Evolutionary conservation across 1,140 invertebrate species (phyloP).

Genomic region (Drosophila oshimai): DNA sequence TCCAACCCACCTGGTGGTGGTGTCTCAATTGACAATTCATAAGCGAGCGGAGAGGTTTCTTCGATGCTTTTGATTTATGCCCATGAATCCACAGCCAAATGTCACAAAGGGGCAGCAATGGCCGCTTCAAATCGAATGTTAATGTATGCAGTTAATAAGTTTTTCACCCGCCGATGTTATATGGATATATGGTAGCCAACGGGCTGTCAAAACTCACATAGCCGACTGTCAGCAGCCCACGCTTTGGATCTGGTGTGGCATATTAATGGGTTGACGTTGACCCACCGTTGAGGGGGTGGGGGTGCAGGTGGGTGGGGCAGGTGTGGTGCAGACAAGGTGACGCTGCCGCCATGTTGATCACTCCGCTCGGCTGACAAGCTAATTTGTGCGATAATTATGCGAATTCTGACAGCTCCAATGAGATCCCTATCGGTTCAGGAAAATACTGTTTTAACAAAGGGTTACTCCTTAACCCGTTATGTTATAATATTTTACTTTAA

Average conservation of each 20-base stretch:
- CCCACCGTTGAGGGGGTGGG: background rate
- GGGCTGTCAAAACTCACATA: conserved; percentile 81
- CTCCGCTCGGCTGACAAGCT: conserved; percentile 57
- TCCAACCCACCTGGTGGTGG: conserved; percentile 25
- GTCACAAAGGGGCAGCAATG: conserved; percentile 60
- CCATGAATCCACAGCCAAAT: conserved; percentile 63
- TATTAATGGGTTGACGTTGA: conserved; percentile 60
- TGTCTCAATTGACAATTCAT: conserved; percentile 76
- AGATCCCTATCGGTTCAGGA: background rate
- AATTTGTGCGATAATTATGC: conserved; percentile 69
- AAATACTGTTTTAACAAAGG: background rate
- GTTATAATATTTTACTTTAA: no score
- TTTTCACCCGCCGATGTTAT: conserved; percentile 62
- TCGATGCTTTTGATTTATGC: conserved; percentile 80
- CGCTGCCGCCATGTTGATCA: conserved; percentile 59
- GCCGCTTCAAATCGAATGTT: conserved; percentile 80
- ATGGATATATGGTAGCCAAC: conserved; percentile 81
- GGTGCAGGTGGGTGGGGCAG: background rate
- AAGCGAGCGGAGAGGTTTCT: conserved; percentile 60
- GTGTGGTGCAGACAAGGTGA: conserved; percentile 39
- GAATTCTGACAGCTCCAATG: conserved; percentile 58
- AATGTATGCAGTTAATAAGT: conserved; percentile 82
- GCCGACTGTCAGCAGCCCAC: conserved; percentile 76
- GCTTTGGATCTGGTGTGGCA: conserved; percentile 71
- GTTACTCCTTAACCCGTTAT: background rate